phyloP scores from a whole-genome alignment of 2,888 invertebrate genomes.

The Lepidocyrtoides sp. region DNA sequence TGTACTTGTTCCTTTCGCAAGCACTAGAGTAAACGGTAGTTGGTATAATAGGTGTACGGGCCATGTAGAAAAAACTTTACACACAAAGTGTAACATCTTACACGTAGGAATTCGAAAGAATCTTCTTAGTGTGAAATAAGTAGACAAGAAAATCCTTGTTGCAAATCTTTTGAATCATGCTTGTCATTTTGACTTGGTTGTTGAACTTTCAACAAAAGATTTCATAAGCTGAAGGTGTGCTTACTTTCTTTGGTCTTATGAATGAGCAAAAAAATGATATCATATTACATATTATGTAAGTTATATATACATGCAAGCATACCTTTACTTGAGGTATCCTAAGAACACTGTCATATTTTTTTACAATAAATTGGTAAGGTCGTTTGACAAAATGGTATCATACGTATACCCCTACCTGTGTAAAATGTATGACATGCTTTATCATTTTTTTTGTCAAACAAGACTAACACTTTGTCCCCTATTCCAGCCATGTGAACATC shows the following conservation, averaged over 20 bases:
- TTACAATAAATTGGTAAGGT: no score
- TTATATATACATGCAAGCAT: no score
- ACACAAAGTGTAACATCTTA: background rate
- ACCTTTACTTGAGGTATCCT: no score
- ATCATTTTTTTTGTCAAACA: background rate
- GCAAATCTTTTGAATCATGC: conserved; percentile 75
- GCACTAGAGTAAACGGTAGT: background rate
- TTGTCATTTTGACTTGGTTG: conserved; percentile 72
- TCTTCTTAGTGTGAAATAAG: conserved; percentile 72
- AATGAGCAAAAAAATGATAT: background rate
- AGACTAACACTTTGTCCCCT: background rate
- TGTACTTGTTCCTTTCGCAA: background rate
- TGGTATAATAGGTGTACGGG: background rate
- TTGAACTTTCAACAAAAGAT: conserved; percentile 73
- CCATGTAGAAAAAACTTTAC: background rate
- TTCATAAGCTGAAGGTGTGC: conserved; percentile 34
- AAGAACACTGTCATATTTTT: no score
- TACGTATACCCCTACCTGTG: no score
- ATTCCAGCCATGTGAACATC: no score
- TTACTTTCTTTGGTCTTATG: conserved; percentile 10
- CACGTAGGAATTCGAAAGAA: conserved; percentile 25
- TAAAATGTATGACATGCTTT: background rate
- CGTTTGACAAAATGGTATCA: no score
- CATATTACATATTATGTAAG: no score
- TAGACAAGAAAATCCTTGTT: conserved; percentile 68